These are phyloP conservation scores for Apodemus agrarius DNA, from an alignment of 2,797 vertebrate species.

Conservation along the genomic window DNA sequence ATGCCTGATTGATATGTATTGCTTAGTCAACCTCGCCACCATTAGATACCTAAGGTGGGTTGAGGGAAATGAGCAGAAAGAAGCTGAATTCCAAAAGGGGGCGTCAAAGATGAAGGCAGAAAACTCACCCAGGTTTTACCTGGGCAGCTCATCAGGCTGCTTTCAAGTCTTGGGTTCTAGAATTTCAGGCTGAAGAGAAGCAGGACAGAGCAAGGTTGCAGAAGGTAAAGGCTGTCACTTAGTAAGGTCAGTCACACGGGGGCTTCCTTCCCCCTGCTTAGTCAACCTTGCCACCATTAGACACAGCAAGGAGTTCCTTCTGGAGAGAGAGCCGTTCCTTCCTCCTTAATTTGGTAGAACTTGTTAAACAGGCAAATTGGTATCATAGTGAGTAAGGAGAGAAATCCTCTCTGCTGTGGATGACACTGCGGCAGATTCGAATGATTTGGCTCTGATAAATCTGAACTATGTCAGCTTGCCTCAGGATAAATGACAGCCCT, in stretches of 20 bases:
- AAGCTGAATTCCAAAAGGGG: neutral
- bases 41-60: neutral
- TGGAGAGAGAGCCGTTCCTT: slow-evolving; percentile 43
- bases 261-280: neutral
- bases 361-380: slow-evolving; percentile 47
- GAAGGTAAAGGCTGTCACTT: neutral
- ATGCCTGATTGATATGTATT: neutral
- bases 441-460: slow-evolving; percentile 8
- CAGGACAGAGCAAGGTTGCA: neutral
- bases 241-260: neutral
- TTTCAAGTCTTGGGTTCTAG: neutral
- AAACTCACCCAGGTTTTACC: neutral
- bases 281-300: neutral
- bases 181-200: neutral
- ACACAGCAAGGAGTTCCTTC: slow-evolving; percentile 16
- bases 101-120: neutral
- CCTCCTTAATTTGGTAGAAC: neutral
- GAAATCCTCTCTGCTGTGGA: neutral
- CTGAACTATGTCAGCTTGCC: neutral
- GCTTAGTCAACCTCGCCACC: neutral
- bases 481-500: neutral
- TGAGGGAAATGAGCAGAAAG: neutral
- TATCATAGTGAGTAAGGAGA: neutral
- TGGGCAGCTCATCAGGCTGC: neutral
- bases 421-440: neutral